Conservation (phyloP, 2,113 vertebrate species). For the Zingel zingel region DNA sequence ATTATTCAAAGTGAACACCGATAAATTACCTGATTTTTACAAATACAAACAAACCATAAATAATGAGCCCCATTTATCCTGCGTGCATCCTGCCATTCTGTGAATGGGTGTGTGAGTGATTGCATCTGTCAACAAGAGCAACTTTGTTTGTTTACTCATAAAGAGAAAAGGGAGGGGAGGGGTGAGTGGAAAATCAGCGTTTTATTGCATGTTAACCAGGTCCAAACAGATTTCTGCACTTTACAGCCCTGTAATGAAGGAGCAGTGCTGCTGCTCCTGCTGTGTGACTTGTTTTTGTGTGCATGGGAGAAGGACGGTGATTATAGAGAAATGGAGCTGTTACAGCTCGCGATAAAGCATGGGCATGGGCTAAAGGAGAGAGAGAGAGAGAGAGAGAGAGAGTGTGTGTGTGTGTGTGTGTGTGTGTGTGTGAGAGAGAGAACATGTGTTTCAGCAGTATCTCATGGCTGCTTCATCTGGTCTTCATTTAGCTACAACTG, state of each 20-base stretch:
- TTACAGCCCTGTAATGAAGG: constrained; percentile 65
- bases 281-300: constrained; percentile 41
- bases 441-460: constrained; percentile 69
- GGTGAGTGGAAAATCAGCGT: constrained; percentile 49
- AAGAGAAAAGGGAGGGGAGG: constrained; percentile 11
- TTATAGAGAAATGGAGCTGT: constrained; percentile 38
- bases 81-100: background rate
- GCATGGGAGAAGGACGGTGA: constrained; percentile 24
- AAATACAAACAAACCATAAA: background rate
- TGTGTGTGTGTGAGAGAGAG: constrained; percentile 41
- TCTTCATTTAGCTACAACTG: constrained; percentile 73
- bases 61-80: background rate
- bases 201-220: constrained; percentile 64
- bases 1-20: background rate
- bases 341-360: constrained; percentile 39
- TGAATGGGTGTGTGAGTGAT: constrained; percentile 30
- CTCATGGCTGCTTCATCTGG: constrained; percentile 75
- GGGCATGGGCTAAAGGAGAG: background rate
- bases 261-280: constrained; percentile 57
- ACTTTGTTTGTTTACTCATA: constrained; percentile 67
- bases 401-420: constrained; percentile 35
- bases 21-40: background rate
- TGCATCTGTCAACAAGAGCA: constrained; percentile 50
- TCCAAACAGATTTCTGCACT: constrained; percentile 55
- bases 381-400: too few relatives aligned